Conservation (phyloP, 1,140 invertebrate genomes). For the Ruditapes philippinarum region DNA sequence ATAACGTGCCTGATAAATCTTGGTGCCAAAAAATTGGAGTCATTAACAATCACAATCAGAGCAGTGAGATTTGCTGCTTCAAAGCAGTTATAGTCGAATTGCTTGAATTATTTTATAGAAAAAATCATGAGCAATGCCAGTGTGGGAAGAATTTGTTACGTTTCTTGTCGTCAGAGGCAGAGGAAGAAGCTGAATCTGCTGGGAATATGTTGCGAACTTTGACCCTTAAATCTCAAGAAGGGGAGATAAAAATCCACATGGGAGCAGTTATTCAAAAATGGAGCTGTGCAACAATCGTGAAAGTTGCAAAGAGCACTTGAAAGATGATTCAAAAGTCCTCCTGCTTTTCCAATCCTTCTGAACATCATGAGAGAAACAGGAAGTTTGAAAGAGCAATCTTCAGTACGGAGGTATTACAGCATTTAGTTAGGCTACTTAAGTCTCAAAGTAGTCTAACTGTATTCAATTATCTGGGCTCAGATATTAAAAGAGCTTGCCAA, state of each 20-base stretch:
- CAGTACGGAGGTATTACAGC: conserved; percentile 80
- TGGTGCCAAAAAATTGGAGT: conserved; percentile 80
- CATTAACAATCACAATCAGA: conserved; percentile 82
- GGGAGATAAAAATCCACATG: conserved; percentile 78
- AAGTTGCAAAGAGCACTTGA: conserved; percentile 79
- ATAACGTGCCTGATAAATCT: conserved; percentile 80
- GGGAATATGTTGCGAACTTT: conserved; percentile 82
- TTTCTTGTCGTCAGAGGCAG: conserved; percentile 82
- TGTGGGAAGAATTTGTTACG: conserved; percentile 85
- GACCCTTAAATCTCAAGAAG: conserved; percentile 75
- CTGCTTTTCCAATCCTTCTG: conserved; percentile 78
- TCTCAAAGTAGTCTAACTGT: conserved; percentile 72
- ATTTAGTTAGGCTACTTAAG: conserved; percentile 81
- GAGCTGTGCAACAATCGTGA: conserved; percentile 80
- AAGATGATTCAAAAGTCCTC: conserved; percentile 80
- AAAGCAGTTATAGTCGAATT: conserved; percentile 80
- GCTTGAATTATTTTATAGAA: conserved; percentile 82
- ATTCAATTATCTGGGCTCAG: conserved; percentile 78
- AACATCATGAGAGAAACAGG: conserved; percentile 80
- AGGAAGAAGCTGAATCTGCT: conserved; percentile 82
- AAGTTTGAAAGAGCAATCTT: conserved; percentile 83
- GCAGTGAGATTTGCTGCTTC: conserved; percentile 84
- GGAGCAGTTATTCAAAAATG: conserved; percentile 76
- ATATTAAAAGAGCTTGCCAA: conserved; percentile 77
- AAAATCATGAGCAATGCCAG: conserved; percentile 78